Percentiles rank a stretch among this genome's conserved stretches.
Conservation (phyloP, 2,888 invertebrate species). For the Cantharis lateralis region DNA sequence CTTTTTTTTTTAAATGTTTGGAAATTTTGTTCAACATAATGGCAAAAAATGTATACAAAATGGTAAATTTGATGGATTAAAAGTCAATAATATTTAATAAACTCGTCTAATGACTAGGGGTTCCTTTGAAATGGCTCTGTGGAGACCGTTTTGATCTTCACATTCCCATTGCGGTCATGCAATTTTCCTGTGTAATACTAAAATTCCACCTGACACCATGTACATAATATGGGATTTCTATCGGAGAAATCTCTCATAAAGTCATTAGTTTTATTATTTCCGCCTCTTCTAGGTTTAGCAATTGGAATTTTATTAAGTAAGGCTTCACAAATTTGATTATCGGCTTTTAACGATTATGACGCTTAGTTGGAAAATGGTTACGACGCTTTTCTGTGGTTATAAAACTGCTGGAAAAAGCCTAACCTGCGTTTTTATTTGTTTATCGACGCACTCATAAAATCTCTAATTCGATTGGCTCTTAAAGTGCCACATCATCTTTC, state of each 20-base stretch:
- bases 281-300: not conserved
- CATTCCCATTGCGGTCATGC: not conserved
- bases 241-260: not conserved
- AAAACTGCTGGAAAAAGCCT: not conserved
- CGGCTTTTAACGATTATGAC: not conserved
- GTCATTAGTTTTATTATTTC: not conserved
- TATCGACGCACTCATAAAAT: not conserved
- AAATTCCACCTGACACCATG: not conserved
- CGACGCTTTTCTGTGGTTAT: not conserved
- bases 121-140: not conserved
- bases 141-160: not conserved
- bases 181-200: not conserved
- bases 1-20: not conserved
- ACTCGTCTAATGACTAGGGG: not conserved
- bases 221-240: not conserved
- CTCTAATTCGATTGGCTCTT: not conserved
- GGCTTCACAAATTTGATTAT: not conserved
- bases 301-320: not conserved
- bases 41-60: not conserved
- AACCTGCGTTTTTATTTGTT: not conserved
- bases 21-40: not conserved
- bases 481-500: not conserved
- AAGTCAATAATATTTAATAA: not conserved
- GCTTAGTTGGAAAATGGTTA: not conserved
- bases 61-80: not conserved